phyloP scores from a whole-genome alignment of 2,113 vertebrate species.

The Pardalotus punctatus region DNA sequence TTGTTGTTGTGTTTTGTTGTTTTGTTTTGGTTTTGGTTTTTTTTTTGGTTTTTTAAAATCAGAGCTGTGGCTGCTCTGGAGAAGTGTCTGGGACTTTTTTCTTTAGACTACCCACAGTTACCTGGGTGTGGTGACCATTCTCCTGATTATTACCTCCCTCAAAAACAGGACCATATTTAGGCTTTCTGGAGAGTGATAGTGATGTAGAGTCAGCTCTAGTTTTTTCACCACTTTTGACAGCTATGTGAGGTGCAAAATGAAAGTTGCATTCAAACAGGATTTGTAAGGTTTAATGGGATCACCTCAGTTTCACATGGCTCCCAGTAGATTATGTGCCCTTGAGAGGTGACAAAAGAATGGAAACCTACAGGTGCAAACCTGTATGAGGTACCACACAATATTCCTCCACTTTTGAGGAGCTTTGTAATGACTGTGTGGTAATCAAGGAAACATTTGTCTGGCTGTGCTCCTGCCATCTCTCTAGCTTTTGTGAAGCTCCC shows the following conservation, averaged over 20 bases:
- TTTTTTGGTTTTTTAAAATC: background rate
- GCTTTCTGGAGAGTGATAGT: background rate
- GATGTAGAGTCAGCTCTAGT: background rate
- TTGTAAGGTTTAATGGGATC: background rate
- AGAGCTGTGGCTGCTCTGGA: background rate
- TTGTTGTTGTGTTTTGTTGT: too few species aligned
- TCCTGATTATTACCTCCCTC: background rate
- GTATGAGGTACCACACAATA: background rate
- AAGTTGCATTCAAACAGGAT: background rate
- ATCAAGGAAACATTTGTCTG: background rate
- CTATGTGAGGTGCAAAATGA: background rate
- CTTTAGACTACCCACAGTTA: background rate
- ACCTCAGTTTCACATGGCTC: background rate
- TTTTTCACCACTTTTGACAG: background rate
- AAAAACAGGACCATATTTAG: background rate
- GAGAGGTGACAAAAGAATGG: background rate
- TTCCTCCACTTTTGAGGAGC: background rate
- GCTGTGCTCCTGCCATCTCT: background rate
- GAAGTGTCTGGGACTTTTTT: background rate
- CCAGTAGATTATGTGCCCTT: background rate
- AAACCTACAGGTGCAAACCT: background rate
- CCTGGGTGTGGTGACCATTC: background rate
- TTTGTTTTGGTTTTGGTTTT: background rate
- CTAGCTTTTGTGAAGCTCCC: background rate
- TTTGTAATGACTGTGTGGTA: background rate